phyloP scores from a whole-genome alignment of 2,797 vertebrate species.

The Sebastes reedi region DNA sequence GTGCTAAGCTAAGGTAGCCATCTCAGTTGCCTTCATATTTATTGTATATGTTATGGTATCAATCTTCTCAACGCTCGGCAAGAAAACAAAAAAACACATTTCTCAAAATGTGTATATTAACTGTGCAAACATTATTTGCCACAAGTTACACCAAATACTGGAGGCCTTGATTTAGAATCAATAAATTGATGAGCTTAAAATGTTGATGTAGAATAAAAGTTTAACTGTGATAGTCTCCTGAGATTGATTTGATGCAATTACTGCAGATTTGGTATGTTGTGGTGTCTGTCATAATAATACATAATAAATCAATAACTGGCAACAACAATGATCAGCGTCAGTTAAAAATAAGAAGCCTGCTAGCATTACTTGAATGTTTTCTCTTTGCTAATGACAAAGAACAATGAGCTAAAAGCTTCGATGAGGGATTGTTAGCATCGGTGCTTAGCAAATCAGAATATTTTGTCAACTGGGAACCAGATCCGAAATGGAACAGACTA shows the following conservation, averaged over 20 bases:
- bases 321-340: neutral
- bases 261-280: neutral
- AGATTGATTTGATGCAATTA: neutral
- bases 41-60: neutral
- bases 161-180: neutral
- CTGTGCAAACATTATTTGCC: neutral
- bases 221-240: neutral
- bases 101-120: too few species aligned
- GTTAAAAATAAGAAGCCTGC: neutral
- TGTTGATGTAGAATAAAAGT: neutral
- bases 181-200: neutral
- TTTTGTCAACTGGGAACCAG: neutral
- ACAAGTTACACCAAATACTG: neutral
- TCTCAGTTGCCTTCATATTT: neutral
- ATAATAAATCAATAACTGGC: neutral
- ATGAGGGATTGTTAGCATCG: neutral
- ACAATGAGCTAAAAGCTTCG: neutral
- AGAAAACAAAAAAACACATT: too few species aligned
- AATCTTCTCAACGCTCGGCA: neutral
- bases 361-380: neutral
- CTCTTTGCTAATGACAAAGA: neutral
- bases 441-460: neutral
- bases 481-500: neutral
- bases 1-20: too few species aligned
- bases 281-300: neutral